Percentiles rank a stretch among this genome's conserved stretches.
Evolutionary conservation across 2,888 invertebrate genomes (phyloP).

Genomic region (Clivina fossor): DNA sequence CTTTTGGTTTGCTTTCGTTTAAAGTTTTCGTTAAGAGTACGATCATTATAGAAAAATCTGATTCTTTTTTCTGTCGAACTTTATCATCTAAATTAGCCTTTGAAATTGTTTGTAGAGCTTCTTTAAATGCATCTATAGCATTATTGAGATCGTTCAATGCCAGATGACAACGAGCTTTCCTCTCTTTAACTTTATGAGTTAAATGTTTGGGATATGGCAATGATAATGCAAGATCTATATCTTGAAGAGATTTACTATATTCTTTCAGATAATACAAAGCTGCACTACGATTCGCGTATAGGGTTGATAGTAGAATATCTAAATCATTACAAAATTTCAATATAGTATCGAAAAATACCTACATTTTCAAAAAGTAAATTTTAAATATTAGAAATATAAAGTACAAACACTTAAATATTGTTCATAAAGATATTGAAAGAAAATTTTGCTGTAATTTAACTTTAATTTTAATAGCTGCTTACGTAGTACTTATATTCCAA

Average conservation of each 20-base stretch:
- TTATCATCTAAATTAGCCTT: constrained; percentile 65
- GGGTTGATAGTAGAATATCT: constrained; percentile 67
- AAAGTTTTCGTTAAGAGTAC: constrained; percentile 56
- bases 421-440: constrained; percentile 14
- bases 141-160: constrained; percentile 66
- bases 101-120: constrained; percentile 68
- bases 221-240: constrained; percentile 68
- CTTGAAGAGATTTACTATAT: constrained; percentile 67
- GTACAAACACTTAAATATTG: constrained; percentile 26
- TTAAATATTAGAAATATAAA: constrained; percentile 1
- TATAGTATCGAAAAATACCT: too few species aligned
- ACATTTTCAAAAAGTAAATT: constrained; percentile 36
- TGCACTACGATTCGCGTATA: constrained; percentile 81
- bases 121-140: constrained; percentile 67
- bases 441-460: constrained; percentile 1
- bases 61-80: constrained; percentile 63
- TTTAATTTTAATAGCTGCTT: constrained; percentile 2
- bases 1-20: constrained; percentile 47
- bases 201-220: constrained; percentile 71
- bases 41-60: constrained; percentile 71
- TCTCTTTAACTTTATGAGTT: constrained; percentile 73
- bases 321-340: too few species aligned
- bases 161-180: constrained; percentile 71
- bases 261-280: constrained; percentile 72
- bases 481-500: too few species aligned